A percentile compares a stretch with the other conserved stretches of the same genome.
Evolutionary conservation across 2,888 invertebrate species (phyloP).

Genomic region (Caenorhabditis parvicauda): DNA sequence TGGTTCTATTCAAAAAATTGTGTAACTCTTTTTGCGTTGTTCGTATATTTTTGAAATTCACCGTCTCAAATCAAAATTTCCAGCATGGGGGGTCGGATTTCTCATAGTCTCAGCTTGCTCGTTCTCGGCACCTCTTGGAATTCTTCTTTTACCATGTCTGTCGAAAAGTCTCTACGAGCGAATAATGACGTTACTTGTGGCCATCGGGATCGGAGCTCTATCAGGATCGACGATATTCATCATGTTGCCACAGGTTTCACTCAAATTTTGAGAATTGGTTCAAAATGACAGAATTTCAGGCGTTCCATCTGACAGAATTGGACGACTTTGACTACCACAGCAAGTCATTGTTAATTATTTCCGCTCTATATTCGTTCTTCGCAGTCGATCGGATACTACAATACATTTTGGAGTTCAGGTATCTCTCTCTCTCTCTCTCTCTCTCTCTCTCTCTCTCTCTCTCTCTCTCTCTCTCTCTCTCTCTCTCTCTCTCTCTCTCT

Average conservation of each 20-base stretch:
- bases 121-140: slow-evolving; percentile 55
- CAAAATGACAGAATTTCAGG: slow-evolving; percentile 29
- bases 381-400: slow-evolving; percentile 55
- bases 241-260: slow-evolving; percentile 51
- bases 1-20: no score
- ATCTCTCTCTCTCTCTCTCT: no score
- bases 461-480: no score
- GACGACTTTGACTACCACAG: slow-evolving; percentile 47
- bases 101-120: slow-evolving; percentile 54
- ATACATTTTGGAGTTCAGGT: slow-evolving; percentile 51
- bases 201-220: slow-evolving; percentile 57
- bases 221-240: slow-evolving; percentile 56
- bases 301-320: slow-evolving; percentile 51
- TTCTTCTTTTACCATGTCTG: slow-evolving; percentile 51
- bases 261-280: slow-evolving; percentile 3
- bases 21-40: background rate
- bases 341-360: slow-evolving; percentile 53
- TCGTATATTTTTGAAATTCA: slow-evolving; percentile 1
- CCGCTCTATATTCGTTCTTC: slow-evolving; percentile 54
- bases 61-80: slow-evolving; percentile 10
- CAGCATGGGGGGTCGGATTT: slow-evolving; percentile 58
- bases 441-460: slow-evolving; percentile 1
- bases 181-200: slow-evolving; percentile 57
- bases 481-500: slow-evolving; percentile 3
- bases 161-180: slow-evolving; percentile 50